phyloP scores from a whole-genome alignment of 2,113 vertebrate genomes.

The Micronycteris hirsuta region DNA sequence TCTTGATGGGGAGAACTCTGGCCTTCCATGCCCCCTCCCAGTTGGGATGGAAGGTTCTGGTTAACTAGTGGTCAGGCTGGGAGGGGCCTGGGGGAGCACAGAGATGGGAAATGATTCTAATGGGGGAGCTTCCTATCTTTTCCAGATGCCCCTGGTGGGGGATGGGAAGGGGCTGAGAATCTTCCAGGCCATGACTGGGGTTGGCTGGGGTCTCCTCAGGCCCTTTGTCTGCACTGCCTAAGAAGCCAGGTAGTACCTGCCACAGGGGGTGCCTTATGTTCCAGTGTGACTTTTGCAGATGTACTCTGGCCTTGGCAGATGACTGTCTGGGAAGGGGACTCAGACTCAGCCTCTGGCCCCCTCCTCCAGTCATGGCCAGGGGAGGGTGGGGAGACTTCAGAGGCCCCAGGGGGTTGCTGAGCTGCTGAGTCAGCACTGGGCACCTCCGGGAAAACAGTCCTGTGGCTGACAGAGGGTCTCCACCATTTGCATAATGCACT shows the following conservation, averaged over 20 bases:
- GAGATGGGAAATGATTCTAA: neutral
- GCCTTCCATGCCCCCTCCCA: neutral
- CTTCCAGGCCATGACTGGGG: neutral
- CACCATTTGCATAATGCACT: neutral
- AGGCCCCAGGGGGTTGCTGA: slow-evolving; percentile 14
- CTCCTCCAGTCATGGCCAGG: neutral
- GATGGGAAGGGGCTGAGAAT: neutral
- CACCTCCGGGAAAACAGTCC: neutral
- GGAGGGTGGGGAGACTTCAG: neutral
- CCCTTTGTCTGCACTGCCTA: slow-evolving; percentile 28
- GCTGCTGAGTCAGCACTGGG: neutral
- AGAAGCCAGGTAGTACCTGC: neutral
- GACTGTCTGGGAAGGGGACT: neutral
- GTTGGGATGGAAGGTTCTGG: neutral
- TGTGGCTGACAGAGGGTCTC: neutral
- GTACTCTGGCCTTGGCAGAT: neutral
- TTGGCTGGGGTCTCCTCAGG: neutral
- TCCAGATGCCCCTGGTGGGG: neutral
- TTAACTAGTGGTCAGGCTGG: slow-evolving; percentile 3
- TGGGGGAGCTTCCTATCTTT: neutral
- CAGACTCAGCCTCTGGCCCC: neutral
- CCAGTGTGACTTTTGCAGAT: neutral
- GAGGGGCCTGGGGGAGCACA: neutral
- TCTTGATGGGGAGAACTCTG: neutral
- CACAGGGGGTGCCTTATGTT: neutral